Evolutionary conservation across 1,140 invertebrate genomes (phyloP).

Genomic region (Daktulosphaira vitifoliae): DNA sequence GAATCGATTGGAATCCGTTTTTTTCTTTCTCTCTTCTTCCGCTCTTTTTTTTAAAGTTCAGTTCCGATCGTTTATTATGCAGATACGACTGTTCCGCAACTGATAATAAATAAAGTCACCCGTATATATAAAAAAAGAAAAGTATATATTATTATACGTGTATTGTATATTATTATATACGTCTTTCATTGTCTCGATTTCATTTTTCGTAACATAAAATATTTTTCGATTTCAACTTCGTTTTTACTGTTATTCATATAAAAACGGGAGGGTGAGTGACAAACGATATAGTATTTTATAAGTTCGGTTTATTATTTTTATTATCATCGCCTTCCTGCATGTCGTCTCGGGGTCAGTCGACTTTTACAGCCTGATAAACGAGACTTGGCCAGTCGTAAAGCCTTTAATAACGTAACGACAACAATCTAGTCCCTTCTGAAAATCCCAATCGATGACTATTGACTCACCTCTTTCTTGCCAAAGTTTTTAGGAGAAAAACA

Average conservation of each 20-base stretch:
- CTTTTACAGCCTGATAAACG: conserved; percentile 31
- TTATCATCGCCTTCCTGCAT: not conserved
- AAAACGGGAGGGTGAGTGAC: not conserved
- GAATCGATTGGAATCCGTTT: conserved; percentile 30
- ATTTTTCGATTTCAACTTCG: too few relatives aligned
- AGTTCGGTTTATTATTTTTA: conserved; percentile 34
- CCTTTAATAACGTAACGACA: conserved; percentile 27
- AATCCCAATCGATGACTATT: not conserved
- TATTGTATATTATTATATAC: too few relatives aligned
- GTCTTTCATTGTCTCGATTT: too few relatives aligned
- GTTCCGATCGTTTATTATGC: conserved; percentile 29
- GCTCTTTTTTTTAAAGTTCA: not conserved
- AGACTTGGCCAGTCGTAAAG: conserved; percentile 27
- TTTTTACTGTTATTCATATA: too few relatives aligned
- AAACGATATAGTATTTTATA: conserved; percentile 14
- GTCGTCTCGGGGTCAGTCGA: conserved; percentile 3
- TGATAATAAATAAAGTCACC: conserved; percentile 32
- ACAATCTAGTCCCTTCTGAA: not conserved
- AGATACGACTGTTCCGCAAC: conserved; percentile 26
- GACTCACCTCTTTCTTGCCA: too few relatives aligned
- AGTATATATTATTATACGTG: not conserved
- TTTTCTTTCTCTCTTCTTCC: not conserved
- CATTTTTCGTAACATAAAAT: too few relatives aligned
- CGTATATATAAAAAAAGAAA: conserved; percentile 1
- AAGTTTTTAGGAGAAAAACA: too few relatives aligned